A percentile compares a stretch with the other conserved stretches of the same genome.
Conservation (phyloP, 1,140 invertebrate species). For the Adelges cooleyi region DNA sequence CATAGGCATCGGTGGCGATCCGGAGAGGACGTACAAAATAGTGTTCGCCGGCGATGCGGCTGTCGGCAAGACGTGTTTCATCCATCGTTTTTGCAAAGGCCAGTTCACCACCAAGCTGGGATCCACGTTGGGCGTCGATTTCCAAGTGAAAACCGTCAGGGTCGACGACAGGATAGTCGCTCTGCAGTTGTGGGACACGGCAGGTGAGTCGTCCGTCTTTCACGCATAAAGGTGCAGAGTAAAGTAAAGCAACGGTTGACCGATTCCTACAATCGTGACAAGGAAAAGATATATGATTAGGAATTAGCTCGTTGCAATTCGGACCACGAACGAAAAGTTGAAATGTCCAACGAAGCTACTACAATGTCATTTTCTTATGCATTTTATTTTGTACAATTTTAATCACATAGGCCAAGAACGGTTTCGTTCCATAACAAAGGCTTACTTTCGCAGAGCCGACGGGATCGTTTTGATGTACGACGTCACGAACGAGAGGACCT, state of each 20-base stretch:
- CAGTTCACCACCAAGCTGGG: constrained; percentile 46
- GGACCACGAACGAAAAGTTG: too few species aligned
- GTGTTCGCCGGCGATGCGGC: constrained; percentile 55
- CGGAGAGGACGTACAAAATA: constrained; percentile 51
- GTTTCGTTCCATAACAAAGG: constrained; percentile 55
- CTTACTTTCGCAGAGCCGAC: constrained; percentile 58
- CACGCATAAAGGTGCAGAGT: too few species aligned
- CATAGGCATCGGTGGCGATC: constrained; percentile 37
- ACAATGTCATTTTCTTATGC: too few species aligned
- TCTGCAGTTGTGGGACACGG: constrained; percentile 54
- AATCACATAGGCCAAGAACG: constrained; percentile 43
- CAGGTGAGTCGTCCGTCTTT: constrained; percentile 41
- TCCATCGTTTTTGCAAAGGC: constrained; percentile 50
- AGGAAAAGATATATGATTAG: too few species aligned
- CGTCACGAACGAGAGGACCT: constrained; percentile 51
- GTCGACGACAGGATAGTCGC: constrained; percentile 49
- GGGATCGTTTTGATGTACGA: constrained; percentile 58
- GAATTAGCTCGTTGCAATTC: too few species aligned
- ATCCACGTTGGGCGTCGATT: constrained; percentile 55
- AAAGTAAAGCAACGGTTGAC: too few species aligned
- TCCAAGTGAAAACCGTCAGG: constrained; percentile 50
- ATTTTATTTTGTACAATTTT: too few species aligned
- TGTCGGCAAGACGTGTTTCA: constrained; percentile 56
- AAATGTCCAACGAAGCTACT: too few species aligned
- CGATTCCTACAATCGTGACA: too few species aligned